phyloP scores from a whole-genome alignment of 2,113 vertebrate genomes.

The Cyphomyrus plagiostoma region DNA sequence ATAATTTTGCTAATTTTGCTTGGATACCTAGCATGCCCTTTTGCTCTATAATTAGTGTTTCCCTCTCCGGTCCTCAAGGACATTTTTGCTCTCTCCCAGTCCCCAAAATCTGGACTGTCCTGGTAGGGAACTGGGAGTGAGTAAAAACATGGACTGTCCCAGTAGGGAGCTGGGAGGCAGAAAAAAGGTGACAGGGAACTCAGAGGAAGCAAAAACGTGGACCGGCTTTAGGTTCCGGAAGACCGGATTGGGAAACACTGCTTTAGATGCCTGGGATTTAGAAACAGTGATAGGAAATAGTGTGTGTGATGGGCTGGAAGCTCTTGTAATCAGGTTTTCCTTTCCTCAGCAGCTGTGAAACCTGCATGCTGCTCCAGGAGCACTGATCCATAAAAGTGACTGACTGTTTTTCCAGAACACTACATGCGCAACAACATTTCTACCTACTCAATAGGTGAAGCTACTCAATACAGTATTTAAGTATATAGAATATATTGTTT shows the following conservation, averaged over 20 bases:
- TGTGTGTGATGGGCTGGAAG: not conserved
- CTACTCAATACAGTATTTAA: not conserved
- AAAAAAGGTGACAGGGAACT: not conserved
- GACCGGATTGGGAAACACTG: not conserved
- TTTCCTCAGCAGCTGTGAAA: not conserved
- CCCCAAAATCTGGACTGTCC: not conserved
- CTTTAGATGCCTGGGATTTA: not conserved
- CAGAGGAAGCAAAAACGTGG: not conserved
- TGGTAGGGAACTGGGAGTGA: not conserved
- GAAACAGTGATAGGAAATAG: not conserved
- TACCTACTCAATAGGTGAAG: not conserved
- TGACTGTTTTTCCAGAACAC: not conserved
- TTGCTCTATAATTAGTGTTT: not conserved
- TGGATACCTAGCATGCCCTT: not conserved
- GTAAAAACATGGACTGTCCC: not conserved
- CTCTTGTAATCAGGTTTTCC: not conserved
- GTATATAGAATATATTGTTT: not conserved
- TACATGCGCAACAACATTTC: not conserved
- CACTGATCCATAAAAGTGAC: not conserved
- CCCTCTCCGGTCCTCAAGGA: not conserved
- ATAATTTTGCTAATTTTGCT: not conserved
- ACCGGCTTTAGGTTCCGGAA: not conserved
- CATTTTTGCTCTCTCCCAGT: not conserved
- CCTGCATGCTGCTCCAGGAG: not conserved
- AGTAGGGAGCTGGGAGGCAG: not conserved